Base-by-base conservation (phyloP, 2,113 vertebrate species). In the Limnothrissa miodon region DNA sequence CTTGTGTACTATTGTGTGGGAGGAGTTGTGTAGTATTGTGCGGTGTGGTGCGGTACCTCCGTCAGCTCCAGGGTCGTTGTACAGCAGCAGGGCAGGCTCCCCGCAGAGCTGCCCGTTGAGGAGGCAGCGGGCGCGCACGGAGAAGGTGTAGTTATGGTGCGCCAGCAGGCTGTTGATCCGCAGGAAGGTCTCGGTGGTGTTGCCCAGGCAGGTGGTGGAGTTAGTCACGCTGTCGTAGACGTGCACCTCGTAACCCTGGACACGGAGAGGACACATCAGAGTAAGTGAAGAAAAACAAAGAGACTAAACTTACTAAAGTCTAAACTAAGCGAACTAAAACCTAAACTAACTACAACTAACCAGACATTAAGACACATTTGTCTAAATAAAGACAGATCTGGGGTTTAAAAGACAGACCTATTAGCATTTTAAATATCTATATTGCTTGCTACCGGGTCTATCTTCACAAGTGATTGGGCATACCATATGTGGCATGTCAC, bases 131-230 rank as follows among this genome's bases (percentile, higher is more conserved):
- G 98, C 98, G 88, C 96, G 97, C 19, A 99, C 98, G 0, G 89
- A 96, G 94, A 99, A 98, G 0, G 97, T 97, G 70, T 99, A 99
- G 92, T 98, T 99, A 91, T 99, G 98, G 7, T 96, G 96, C 5
- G 91, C 46, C 87, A 95, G 94, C 92, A 99, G 94, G 92, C 95
- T 96, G 90, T 91, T 96, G 89, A 98, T 95, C 82, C 95, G 95
- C 91, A 98, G 97, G 95, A 95, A 97, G 17, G 95, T 98, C 87
- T 99, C 98, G 0, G 96, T 98, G 83, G 98, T 99, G 87, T 99
- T 99, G 29, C 98, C 98, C 1, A 99, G 94, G 83, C 90, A 96
- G 0, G 91, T 92, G 0, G 96, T 95, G 87, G 92, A 91, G 88
- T 99, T 99, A 91, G 94, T 94, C 84, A 93, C 62, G 25, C 96